Conservation (phyloP, 2,888 invertebrate genomes). For the Drosophila villosipedis region DNA sequence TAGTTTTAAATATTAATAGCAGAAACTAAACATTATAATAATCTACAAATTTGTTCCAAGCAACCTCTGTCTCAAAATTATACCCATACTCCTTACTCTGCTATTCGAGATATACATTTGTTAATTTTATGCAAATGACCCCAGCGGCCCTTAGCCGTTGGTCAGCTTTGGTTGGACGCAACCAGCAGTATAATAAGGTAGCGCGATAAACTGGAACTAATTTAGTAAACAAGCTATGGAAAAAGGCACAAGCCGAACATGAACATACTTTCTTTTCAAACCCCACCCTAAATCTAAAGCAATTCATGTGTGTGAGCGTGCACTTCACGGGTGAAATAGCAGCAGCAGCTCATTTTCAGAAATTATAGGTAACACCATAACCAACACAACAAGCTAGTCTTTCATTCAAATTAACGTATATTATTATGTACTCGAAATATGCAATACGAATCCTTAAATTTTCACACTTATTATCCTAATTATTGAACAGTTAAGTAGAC, state of each 20-base stretch:
- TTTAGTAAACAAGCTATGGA: constrained; percentile 64
- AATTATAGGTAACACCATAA: neutral
- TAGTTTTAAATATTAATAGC: neutral
- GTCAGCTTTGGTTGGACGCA: constrained; percentile 26
- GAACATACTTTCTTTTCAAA: constrained; percentile 11
- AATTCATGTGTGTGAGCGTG: constrained; percentile 71
- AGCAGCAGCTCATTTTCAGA: constrained; percentile 53
- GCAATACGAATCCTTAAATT: constrained; percentile 6
- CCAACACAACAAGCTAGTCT: neutral
- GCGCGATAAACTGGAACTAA: constrained; percentile 78
- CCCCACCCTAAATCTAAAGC: constrained; percentile 40
- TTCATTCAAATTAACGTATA: constrained; percentile 1
- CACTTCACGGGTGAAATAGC: constrained; percentile 73
- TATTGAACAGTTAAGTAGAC: neutral
- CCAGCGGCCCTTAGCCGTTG: constrained; percentile 16
- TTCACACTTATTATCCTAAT: constrained; percentile 27
- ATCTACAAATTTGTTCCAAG: neutral
- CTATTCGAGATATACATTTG: constrained; percentile 42
- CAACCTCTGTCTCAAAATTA: neutral
- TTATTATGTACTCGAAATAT: constrained; percentile 8
- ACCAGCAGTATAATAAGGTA: constrained; percentile 48
- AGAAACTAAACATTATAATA: too few relatives aligned
- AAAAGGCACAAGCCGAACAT: constrained; percentile 26
- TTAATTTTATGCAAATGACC: constrained; percentile 72
- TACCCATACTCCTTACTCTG: neutral